Base-by-base conservation (phyloP, 2,113 vertebrate species). In the Pangasianodon gigas region DNA sequence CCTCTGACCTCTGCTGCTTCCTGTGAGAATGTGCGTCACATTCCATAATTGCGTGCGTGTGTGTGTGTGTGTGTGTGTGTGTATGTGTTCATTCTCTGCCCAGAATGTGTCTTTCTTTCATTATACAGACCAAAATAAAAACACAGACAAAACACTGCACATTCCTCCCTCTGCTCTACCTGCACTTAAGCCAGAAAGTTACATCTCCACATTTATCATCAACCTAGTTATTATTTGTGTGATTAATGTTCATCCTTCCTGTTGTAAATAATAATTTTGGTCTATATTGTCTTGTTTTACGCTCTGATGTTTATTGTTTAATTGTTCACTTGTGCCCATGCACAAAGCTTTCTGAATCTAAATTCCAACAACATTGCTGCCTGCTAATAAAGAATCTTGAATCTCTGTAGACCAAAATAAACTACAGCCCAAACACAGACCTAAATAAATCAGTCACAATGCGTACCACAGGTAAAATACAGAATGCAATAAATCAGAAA, bases 1-100 rank as follows among this genome's bases (percentile, higher is more conserved):
- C 88, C 81, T 90, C 79, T 93, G 88, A 92, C 91, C 84, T 37
- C n/a, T 67, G 46, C 85, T 82, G 84, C 86, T 92, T 93, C 92
- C 91, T 93, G 90, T 88, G 83, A 86, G 51, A 85, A 88, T 91
- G 60, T 90, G 90, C 81, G 67, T 89, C 88, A 91, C 90, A 90
- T 92, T 93, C 89, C 89, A 89, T 44, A 62, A 58, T 8, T 2
- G 83, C 74, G 44, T n/a, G 19, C 11, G 58, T 79, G 46, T 77
- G 69, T 6, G 52, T 46, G 52, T 1, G 77, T 81, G 44, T 21
- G 19, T 16, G 58, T 81, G 71, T 44, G 48, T 69, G 46, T 77
- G 69, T 3, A 44, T 46, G 52, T 46, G 24, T 69, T 77, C 60
- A 19, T 74, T 74, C 24, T 21, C 48, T 89, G 69, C 65, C 46